Evolutionary conservation across 2,888 invertebrate genomes (phyloP).

Genomic region (Amphiduros pacificus): DNA sequence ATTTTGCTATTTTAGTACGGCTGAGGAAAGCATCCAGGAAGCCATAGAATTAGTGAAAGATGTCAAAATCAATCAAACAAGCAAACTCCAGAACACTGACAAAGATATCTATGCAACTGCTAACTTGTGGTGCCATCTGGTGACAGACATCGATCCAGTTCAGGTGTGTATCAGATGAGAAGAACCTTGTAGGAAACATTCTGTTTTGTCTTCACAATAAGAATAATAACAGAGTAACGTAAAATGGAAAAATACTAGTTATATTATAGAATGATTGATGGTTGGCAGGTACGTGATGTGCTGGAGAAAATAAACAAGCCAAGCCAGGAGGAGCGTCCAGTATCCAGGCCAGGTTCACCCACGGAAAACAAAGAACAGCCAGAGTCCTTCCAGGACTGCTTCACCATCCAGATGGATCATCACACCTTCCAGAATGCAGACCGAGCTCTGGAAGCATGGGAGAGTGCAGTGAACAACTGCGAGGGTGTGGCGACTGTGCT

Average conservation of each 20-base stretch:
- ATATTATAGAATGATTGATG: not conserved
- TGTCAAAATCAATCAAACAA: not conserved
- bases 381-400: conserved; percentile 13
- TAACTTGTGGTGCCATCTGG: conserved; percentile 10
- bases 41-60: not conserved
- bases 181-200: too few species aligned
- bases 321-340: too few species aligned
- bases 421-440: conserved; percentile 1
- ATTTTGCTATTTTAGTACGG: not conserved
- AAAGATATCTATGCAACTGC: conserved; percentile 3
- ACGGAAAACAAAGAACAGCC: too few species aligned
- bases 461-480: not conserved
- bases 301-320: too few species aligned
- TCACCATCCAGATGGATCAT: conserved; percentile 13
- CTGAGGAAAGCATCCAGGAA: not conserved
- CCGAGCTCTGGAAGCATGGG: conserved; percentile 10
- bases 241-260: too few species aligned
- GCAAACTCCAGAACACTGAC: not conserved
- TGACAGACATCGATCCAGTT: not conserved
- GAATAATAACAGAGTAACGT: too few species aligned
- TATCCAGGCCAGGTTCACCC: too few species aligned
- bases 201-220: too few species aligned
- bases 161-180: too few species aligned
- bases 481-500: not conserved
- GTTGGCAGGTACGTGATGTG: too few species aligned